Conservation (phyloP, 1,140 invertebrate species). For the Anoplolepis gracilipes region DNA sequence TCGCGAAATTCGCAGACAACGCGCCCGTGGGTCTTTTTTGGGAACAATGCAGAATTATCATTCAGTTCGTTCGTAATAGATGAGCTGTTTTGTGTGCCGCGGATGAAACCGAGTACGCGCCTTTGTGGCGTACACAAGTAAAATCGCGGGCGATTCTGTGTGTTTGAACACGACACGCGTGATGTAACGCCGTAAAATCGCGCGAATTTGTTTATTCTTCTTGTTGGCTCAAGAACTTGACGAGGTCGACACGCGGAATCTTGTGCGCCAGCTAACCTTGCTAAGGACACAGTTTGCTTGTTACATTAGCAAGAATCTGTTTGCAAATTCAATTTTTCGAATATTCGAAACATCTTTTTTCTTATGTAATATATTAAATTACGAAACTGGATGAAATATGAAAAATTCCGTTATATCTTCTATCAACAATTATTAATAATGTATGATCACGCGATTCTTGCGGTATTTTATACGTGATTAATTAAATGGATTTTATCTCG, state of each 20-base stretch:
- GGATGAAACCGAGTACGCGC: not conserved
- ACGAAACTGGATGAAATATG: not conserved
- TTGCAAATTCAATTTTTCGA: not conserved
- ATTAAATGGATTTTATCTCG: not conserved
- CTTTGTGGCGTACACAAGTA: not conserved
- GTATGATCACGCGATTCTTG: not conserved
- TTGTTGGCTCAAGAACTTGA: slow-evolving; percentile 15
- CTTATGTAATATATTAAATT: not conserved
- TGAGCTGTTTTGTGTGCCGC: not conserved
- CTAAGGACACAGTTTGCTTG: not conserved
- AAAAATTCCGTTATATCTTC: not conserved
- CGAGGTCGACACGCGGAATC: slow-evolving; percentile 21
- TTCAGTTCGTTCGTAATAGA: not conserved
- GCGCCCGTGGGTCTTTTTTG: not conserved
- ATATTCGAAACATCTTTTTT: not conserved
- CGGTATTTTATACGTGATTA: not conserved
- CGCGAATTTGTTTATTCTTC: slow-evolving; percentile 51
- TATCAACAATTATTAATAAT: not conserved
- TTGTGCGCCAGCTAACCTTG: slow-evolving; percentile 27
- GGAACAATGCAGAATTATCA: slow-evolving; percentile 31
- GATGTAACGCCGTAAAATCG: slow-evolving; percentile 31
- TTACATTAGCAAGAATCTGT: not conserved
- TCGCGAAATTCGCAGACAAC: not conserved
- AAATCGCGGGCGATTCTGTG: not conserved
- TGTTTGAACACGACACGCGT: not conserved